A percentile compares a stretch with the other conserved stretches of the same genome.
Conservation (phyloP, 2,113 vertebrate species). For the Psittacula cyanocephala region DNA sequence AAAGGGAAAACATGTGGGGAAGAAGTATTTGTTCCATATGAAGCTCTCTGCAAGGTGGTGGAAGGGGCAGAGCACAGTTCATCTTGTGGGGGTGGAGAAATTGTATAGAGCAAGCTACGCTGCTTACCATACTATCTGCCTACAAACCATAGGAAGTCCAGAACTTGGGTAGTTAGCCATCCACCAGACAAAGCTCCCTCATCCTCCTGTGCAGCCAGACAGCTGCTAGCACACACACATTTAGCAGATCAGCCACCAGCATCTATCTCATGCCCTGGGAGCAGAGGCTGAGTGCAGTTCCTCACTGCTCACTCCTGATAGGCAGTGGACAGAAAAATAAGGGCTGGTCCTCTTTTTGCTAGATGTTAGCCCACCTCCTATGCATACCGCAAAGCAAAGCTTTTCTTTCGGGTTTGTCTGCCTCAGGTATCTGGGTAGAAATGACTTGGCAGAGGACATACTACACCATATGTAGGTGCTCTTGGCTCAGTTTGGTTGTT, state of each 20-base stretch:
- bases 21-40: not conserved
- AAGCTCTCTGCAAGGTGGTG: not conserved
- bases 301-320: not conserved
- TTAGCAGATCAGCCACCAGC: not conserved
- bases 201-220: not conserved
- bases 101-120: accelerated
- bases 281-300: not conserved
- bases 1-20: not conserved
- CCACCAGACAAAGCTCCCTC: not conserved
- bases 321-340: not conserved
- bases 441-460: not conserved
- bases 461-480: not conserved
- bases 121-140: not conserved
- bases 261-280: not conserved
- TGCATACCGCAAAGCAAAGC: not conserved
- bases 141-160: not conserved
- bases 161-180: not conserved
- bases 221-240: not conserved
- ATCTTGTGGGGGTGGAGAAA: not conserved
- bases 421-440: not conserved
- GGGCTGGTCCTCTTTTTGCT: not conserved
- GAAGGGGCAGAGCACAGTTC: not conserved
- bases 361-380: not conserved
- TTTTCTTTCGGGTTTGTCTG: not conserved
- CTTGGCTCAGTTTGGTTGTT: not conserved